Evolutionary conservation across 2,113 vertebrate genomes (phyloP).

Genomic region (Todiramphus chloris): DNA sequence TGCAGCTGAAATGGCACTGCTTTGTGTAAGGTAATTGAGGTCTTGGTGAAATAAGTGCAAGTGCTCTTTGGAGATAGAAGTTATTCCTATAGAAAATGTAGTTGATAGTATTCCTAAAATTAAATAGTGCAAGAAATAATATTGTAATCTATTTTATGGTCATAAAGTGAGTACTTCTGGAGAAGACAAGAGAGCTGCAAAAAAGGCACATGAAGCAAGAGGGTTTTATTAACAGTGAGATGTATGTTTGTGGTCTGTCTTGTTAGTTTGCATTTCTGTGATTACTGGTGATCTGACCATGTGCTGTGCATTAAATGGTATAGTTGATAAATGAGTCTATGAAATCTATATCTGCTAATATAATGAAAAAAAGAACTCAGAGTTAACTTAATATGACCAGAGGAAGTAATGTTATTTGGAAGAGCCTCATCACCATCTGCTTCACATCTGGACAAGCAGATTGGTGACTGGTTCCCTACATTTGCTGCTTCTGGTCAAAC

Average conservation of each 20-base stretch:
- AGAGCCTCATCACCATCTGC: neutral
- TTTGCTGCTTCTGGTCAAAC: neutral
- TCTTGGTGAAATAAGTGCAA: neutral
- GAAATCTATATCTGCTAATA: constrained; percentile 17
- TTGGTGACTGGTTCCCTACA: neutral
- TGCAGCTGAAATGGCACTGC: neutral
- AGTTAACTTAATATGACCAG: constrained; percentile 1
- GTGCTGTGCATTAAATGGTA: constrained; percentile 13
- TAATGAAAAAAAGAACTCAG: neutral
- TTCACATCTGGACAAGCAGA: constrained; percentile 14
- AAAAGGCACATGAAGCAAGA: neutral
- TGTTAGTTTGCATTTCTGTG: neutral
- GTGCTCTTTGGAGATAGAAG: neutral
- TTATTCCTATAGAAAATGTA: neutral
- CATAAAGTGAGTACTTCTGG: neutral
- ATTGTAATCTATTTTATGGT: neutral
- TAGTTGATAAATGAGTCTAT: constrained; percentile 20
- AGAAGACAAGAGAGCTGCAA: neutral
- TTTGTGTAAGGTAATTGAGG: neutral
- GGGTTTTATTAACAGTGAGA: neutral
- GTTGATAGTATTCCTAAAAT: neutral
- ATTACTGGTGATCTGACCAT: neutral
- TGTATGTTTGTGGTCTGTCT: neutral
- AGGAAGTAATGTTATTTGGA: neutral
- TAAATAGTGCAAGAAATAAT: neutral